phyloP scores from a whole-genome alignment of 2,797 vertebrate genomes.

The Danio tinwini region DNA sequence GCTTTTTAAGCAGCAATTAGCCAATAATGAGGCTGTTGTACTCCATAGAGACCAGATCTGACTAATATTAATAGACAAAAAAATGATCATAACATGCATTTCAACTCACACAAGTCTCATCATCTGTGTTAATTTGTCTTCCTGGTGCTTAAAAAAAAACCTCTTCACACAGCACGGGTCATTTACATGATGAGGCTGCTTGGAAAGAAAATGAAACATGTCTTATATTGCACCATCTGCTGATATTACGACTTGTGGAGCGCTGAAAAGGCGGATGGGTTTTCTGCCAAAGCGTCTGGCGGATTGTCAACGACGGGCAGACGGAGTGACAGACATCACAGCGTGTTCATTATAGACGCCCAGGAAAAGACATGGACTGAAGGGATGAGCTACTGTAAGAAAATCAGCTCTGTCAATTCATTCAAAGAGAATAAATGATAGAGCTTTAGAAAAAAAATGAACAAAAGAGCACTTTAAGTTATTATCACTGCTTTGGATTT shows the following conservation, averaged over 20 bases:
- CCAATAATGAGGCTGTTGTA: constrained; percentile 27
- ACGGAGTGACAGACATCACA: constrained; percentile 46
- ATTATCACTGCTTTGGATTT: not conserved
- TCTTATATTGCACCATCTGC: constrained; percentile 77
- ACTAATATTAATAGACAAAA: not conserved
- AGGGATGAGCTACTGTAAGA: constrained; percentile 1
- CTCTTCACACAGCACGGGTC: constrained; percentile 5
- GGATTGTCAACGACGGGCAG: constrained; percentile 26
- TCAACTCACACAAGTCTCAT: constrained; percentile 37
- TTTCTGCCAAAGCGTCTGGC: constrained; percentile 27
- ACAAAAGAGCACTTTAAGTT: not conserved
- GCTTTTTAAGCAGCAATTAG: constrained; percentile 21
- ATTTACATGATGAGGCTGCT: constrained; percentile 26
- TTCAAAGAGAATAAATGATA: not conserved
- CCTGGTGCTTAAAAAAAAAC: not conserved
- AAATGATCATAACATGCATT: not conserved
- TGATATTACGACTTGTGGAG: constrained; percentile 67
- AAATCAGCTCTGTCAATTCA: not conserved
- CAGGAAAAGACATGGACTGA: constrained; percentile 19
- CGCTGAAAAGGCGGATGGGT: constrained; percentile 40
- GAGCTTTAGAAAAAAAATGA: not conserved
- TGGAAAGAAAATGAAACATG: constrained; percentile 54
- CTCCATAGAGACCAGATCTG: constrained; percentile 23
- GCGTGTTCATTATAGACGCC: constrained; percentile 40
- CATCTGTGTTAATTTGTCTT: constrained; percentile 20